Base-by-base conservation (phyloP, 2,888 invertebrate genomes). In the Catonia carolina region DNA sequence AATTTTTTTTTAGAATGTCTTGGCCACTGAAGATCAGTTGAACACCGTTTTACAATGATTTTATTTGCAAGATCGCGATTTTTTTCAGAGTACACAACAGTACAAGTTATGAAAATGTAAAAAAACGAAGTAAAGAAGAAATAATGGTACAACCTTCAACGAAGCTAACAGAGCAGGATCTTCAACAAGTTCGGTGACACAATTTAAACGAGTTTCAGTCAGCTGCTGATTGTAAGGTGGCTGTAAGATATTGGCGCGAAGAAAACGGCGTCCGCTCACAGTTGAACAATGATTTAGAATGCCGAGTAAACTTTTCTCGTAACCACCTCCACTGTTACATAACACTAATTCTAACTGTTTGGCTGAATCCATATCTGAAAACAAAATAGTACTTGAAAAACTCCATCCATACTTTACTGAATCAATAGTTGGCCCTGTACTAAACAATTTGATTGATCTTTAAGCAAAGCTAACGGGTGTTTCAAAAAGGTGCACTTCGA, bases 211-310 rank as follows among this genome's bases (percentile, higher is more conserved):
- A 15, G 78, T 75, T 63, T 80, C 77, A 59, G 94, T 89, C 2
- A 81, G 75, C 1, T 78, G 73, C 55, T 77, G 69, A 52, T 85
- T 79, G 66, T 81, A 85, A 0, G 85, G 82, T 0, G 96, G 95
- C 69, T 89, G 88, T 7, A 89, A 74, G 61, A 95, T 84, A 50
- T 83, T 82, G 0, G 90, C 85, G 54, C 94, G 75, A n/a, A 95
- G 74, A 31, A 86, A 78, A 60, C 91, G 76, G 17, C 82, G 77
- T 1, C 96, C 96, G 53, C 89, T 83, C 35, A 77, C 74, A 0
- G 89, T 90, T 15, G 77, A 74, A 57, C 87, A 88, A 63, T 78
- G 73, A 68, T 88, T 83, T 47, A 90, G 68, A n/a, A 83, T 73
- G 3, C 82, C 82, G 62, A 81, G 79, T 8, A 90, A 72, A 53